Evolutionary conservation across 2,797 vertebrate species (phyloP), one percentile per base, ranked within the genome.

Genomic region (Onychomys arenicola): DNA sequence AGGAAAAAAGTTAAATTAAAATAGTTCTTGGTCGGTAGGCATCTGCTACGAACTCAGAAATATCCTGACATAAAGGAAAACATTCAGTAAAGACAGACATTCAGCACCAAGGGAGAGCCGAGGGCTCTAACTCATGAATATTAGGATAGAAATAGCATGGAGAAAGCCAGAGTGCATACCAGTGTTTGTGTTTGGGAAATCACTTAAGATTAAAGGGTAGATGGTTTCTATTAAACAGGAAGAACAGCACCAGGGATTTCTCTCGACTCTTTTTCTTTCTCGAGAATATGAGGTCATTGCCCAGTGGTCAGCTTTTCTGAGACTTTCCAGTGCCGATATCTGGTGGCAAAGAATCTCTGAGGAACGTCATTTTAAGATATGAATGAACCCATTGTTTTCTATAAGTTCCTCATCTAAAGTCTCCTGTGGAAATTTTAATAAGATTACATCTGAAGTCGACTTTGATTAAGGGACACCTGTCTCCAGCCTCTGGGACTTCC

Each of bases 331-430:
- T 65, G 6, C 55, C 14, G 37, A 16, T 67, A 14, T 94, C 14
- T n/a, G 8, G 59, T n/a, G 69, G 37, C 32, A 89, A 83, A 81
- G 57, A 82, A 91, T 71, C 93, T 81, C 34, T 2, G 2, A 49
- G 13, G 83, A 43, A 92, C 27, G 34, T 52, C 4, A 67, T 34
- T 89, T 89, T 14, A 63, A 12, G 11, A 25, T 86, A 69, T 71
- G 52, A 95, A 87, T 84, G 32, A 92, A 57, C 1, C 6, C 10
- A 9, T 49, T 76, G 14, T 34, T 93, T 89, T 90, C 49, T 17
- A 29, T 65, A 67, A 89, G n/a, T 84, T 49, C 93, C n/a, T 95
- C 9, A 5, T 40, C 90, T 89, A 57, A 96, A 96, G 83, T 69
- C 29, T 59, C n/a, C 16, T 83, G 32, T 32, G 11, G 17, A n/a